These are phyloP conservation scores for Eretmocerus hayati DNA, from an alignment of 2,888 invertebrate genomes.

Conservation along the genomic window DNA sequence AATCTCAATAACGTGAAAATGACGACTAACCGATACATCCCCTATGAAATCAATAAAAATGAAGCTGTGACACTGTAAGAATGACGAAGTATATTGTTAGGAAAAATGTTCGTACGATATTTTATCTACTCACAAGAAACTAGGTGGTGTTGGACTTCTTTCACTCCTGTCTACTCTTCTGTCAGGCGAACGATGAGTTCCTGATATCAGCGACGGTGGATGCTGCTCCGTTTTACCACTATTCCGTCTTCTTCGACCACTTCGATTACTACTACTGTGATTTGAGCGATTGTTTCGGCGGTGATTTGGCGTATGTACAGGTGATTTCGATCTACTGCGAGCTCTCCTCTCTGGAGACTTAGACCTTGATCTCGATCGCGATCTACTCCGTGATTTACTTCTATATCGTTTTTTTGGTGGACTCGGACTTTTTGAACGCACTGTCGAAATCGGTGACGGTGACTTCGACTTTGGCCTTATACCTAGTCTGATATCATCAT, in stretches of 20 bases:
- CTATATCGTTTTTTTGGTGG: conserved; percentile 71
- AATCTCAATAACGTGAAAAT: no score
- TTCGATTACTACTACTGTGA: conserved; percentile 48
- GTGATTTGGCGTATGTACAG: conserved; percentile 37
- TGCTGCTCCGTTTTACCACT: conserved; percentile 35
- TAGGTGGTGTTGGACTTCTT: conserved; percentile 62
- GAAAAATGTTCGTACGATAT: no score
- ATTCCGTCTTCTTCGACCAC: conserved; percentile 47
- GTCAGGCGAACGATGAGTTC: conserved; percentile 23
- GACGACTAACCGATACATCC: no score
- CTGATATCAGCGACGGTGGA: no score
- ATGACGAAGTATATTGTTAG: no score
- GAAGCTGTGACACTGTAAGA: no score
- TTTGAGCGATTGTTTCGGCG: conserved; percentile 40
- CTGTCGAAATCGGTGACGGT: conserved; percentile 73
- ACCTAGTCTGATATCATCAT: conserved; percentile 71
- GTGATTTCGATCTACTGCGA: conserved; percentile 49
- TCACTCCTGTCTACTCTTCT: conserved; percentile 43
- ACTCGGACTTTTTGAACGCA: conserved; percentile 63
- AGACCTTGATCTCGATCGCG: conserved; percentile 49
- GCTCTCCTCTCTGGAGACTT: no score
- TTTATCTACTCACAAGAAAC: conserved; percentile 60
- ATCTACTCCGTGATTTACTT: conserved; percentile 55
- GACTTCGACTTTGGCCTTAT: conserved; percentile 66
- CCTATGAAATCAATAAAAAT: no score